phyloP scores from a whole-genome alignment of 1,140 invertebrate genomes.

The Drosophila athabasca region DNA sequence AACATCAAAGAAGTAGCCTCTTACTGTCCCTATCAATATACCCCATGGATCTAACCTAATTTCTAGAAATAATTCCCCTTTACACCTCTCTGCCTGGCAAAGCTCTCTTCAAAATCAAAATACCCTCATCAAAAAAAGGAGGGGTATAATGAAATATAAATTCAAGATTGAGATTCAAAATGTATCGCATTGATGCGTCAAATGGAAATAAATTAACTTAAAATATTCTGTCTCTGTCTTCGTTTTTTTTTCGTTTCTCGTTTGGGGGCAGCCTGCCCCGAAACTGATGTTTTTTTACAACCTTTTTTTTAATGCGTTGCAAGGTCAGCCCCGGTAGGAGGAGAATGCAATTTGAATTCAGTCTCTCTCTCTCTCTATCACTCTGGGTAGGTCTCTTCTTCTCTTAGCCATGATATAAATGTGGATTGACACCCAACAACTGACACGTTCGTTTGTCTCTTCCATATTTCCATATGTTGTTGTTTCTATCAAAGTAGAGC shows the following conservation, averaged over 20 bases:
- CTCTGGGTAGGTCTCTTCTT: constrained; percentile 5
- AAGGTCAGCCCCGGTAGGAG: constrained; percentile 56
- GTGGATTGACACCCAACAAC: constrained; percentile 9
- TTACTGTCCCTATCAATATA: no score
- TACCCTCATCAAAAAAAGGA: no score
- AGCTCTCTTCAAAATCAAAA: no score
- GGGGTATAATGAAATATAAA: constrained; percentile 17
- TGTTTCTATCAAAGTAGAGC: constrained; percentile 18
- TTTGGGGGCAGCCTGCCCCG: constrained; percentile 55
- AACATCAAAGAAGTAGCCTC: no score
- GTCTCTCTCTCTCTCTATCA: neutral
- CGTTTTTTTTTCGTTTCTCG: constrained; percentile 24
- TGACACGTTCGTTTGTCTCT: constrained; percentile 47
- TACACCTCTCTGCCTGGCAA: no score
- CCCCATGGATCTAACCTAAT: no score
- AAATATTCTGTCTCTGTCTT: constrained; percentile 77
- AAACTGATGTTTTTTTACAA: constrained; percentile 60
- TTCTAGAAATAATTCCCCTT: no score
- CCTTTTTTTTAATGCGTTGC: constrained; percentile 61
- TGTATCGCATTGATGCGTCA: constrained; percentile 54
- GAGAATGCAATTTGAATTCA: constrained; percentile 29
- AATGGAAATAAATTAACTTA: constrained; percentile 78
- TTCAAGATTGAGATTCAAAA: constrained; percentile 42
- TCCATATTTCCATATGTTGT: neutral
- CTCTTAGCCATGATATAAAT: constrained; percentile 21